phyloP scores from a whole-genome alignment of 1,140 invertebrate species.

The Pantala flavescens region DNA sequence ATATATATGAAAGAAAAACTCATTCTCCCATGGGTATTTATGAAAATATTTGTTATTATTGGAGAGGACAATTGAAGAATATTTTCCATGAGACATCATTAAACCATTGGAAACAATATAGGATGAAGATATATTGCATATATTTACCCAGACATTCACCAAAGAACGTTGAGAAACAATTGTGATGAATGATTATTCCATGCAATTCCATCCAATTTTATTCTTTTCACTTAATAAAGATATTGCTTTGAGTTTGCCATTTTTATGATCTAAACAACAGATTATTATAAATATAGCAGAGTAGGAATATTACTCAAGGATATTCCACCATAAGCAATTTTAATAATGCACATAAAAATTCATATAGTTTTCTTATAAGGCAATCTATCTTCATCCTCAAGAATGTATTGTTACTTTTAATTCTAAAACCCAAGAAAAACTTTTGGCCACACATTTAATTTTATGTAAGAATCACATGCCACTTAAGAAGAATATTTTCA shows the following conservation, averaged over 20 bases:
- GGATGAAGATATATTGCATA: neutral
- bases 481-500: neutral
- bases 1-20: neutral
- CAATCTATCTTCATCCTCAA: conserved; percentile 4
- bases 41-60: conserved; percentile 1
- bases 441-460: neutral
- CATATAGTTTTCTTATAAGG: neutral
- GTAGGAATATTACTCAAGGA: neutral
- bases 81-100: neutral
- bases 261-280: neutral
- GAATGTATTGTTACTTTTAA: neutral
- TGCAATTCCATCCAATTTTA: neutral
- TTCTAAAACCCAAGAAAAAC: neutral
- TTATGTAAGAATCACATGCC: conserved; percentile 4
- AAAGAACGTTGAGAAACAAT: neutral
- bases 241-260: neutral
- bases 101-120: neutral
- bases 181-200: neutral
- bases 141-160: neutral
- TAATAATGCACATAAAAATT: no score
- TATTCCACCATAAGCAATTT: no score
- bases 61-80: neutral
- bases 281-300: neutral
- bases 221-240: neutral
- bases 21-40: neutral